Evolutionary conservation across 1,140 invertebrate genomes (phyloP).

Genomic region (Mycetomoellerius zeteki): DNA sequence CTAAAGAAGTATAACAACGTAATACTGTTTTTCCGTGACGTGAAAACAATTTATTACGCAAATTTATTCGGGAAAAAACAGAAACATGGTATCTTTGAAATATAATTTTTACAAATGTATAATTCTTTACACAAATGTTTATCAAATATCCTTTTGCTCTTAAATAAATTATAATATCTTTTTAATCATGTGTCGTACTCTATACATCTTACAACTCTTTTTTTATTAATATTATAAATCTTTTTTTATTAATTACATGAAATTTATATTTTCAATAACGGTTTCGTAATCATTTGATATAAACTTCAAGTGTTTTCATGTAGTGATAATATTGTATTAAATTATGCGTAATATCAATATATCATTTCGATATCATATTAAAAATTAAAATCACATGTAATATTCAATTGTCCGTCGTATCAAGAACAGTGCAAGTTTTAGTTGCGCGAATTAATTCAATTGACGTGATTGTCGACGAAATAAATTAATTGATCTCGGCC

Average conservation of each 20-base stretch:
- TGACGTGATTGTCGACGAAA: conserved; percentile 51
- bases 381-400: conserved; percentile 40
- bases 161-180: neutral
- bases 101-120: neutral
- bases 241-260: neutral
- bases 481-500: conserved; percentile 59
- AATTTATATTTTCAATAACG: neutral
- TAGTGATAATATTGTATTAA: conserved; percentile 23
- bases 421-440: conserved; percentile 47
- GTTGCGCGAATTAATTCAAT: conserved; percentile 56
- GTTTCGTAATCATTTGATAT: conserved; percentile 8
- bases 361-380: conserved; percentile 4
- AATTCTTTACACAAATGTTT: neutral
- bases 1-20: neutral
- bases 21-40: neutral
- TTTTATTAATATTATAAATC: too few relatives aligned
- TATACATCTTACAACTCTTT: neutral
- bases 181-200: neutral
- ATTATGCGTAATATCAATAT: conserved; percentile 10
- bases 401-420: conserved; percentile 7
- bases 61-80: neutral
- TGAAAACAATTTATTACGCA: neutral
- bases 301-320: neutral
- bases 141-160: neutral
- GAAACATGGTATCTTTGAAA: neutral